phyloP scores from a whole-genome alignment of 2,797 vertebrate genomes.

The Sebastes taczanowskii region DNA sequence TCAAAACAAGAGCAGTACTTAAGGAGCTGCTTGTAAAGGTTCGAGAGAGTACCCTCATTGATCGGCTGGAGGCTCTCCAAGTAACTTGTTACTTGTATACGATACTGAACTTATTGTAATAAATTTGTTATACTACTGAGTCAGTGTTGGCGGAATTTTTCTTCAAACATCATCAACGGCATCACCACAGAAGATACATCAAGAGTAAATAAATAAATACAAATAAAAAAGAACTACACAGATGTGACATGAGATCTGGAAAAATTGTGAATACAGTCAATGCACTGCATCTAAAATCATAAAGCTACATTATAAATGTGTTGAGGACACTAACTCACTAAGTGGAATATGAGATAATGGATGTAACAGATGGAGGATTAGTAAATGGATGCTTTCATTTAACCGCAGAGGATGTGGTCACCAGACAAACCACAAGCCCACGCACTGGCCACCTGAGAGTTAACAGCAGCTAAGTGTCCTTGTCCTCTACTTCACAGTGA shows the following conservation, averaged over 20 bases:
- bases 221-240: not conserved
- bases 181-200: too few relatives aligned
- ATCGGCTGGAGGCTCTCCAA: too few relatives aligned
- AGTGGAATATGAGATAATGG: not conserved
- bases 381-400: constrained; percentile 1
- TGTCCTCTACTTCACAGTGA: not conserved
- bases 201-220: not conserved
- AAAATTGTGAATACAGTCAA: not conserved
- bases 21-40: too few relatives aligned
- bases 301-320: not conserved
- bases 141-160: too few relatives aligned
- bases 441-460: not conserved
- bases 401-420: not conserved
- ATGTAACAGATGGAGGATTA: not conserved
- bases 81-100: too few relatives aligned
- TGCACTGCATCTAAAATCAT: not conserved
- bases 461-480: not conserved
- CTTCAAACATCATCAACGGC: too few relatives aligned
- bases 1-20: too few relatives aligned
- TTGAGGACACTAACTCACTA: not conserved
- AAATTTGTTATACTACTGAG: too few relatives aligned
- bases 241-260: not conserved
- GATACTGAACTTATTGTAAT: too few relatives aligned
- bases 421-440: not conserved
- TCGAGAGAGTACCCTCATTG: too few relatives aligned